Percentiles rank a stretch among this genome's conserved stretches.
Conservation (phyloP, 2,113 vertebrate genomes). For the Phoxinus phoxinus region DNA sequence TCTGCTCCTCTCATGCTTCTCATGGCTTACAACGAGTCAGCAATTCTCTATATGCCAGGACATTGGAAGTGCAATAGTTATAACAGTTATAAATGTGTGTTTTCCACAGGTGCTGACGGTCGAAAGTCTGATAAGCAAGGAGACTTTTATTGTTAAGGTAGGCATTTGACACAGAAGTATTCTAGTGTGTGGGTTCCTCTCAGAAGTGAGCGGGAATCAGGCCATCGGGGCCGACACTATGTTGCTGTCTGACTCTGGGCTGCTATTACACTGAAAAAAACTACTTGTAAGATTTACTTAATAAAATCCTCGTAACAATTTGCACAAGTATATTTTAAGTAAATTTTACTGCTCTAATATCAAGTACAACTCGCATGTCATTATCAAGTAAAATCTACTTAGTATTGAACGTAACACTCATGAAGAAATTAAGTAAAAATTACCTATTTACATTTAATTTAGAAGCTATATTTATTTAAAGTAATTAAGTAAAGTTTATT, state of each 20-base stretch:
- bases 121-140: conserved; percentile 86
- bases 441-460: too few species aligned
- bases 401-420: too few species aligned
- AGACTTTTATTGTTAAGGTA: conserved; percentile 93
- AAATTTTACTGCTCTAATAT: too few species aligned
- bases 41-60: neutral
- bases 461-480: too few species aligned
- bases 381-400: too few species aligned
- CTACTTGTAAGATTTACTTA: too few species aligned
- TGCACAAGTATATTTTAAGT: too few species aligned
- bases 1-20: neutral
- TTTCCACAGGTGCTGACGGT: conserved; percentile 86
- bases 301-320: too few species aligned
- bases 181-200: neutral
- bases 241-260: conserved; percentile 18
- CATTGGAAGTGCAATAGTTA: neutral
- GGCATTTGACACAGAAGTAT: conserved; percentile 56
- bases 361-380: too few species aligned
- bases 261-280: too few species aligned
- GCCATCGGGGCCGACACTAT: neutral
- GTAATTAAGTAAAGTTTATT: too few species aligned
- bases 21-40: neutral
- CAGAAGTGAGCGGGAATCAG: neutral
- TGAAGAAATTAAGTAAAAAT: too few species aligned
- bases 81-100: neutral